Evolutionary conservation across 2,888 invertebrate species (phyloP).

Genomic region (Brassicogethes aeneus): DNA sequence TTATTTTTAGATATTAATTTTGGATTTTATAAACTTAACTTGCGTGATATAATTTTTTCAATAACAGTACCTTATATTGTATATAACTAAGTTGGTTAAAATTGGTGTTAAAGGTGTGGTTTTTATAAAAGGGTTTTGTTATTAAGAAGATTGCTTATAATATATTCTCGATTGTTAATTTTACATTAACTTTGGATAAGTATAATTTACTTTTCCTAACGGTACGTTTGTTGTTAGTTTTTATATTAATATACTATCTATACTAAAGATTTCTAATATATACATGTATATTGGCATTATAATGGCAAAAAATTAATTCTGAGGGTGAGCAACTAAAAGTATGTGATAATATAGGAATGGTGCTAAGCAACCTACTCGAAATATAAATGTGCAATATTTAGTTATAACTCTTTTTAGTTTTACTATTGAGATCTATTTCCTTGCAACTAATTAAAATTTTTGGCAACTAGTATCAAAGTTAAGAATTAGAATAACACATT

Average conservation of each 20-base stretch:
- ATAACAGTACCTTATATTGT: conserved; percentile 28
- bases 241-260: conserved; percentile 33
- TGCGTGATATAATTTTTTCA: conserved; percentile 26
- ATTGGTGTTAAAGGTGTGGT: conserved; percentile 35
- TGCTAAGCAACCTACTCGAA: conserved; percentile 28
- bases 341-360: conserved; percentile 41
- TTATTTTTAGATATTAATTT: background rate
- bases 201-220: conserved; percentile 18
- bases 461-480: conserved; percentile 10
- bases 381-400: conserved; percentile 39
- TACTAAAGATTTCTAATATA: conserved; percentile 30
- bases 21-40: too few relatives aligned
- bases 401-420: conserved; percentile 26
- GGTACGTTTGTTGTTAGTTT: conserved; percentile 33
- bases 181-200: conserved; percentile 20
- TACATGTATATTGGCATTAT: conserved; percentile 18
- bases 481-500: background rate
- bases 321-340: conserved; percentile 17
- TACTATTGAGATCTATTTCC: background rate
- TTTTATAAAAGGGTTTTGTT: conserved; percentile 27
- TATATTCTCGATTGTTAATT: conserved; percentile 20
- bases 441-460: background rate
- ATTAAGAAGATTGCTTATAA: conserved; percentile 24
- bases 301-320: conserved; percentile 6
- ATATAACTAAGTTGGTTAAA: conserved; percentile 28